phyloP scores from a whole-genome alignment of 2,888 invertebrate species.

The Lochmaea crataegi region DNA sequence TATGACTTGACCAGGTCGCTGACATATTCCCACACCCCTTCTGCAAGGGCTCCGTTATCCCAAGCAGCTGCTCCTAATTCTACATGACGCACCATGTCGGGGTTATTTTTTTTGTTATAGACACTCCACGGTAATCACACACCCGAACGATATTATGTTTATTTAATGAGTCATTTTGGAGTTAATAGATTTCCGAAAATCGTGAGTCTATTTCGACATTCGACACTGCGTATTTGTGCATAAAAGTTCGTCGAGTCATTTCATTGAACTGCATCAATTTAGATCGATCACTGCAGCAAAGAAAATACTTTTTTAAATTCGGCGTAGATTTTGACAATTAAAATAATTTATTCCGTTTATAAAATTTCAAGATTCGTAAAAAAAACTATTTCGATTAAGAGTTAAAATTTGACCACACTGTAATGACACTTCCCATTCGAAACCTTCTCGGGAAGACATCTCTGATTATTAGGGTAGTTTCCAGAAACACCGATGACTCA shows the following conservation, averaged over 20 bases:
- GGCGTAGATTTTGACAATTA: too few relatives aligned
- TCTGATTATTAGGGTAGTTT: too few relatives aligned
- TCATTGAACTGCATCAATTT: neutral
- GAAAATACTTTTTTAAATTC: too few relatives aligned
- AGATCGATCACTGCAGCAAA: too few relatives aligned
- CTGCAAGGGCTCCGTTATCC: constrained; percentile 69
- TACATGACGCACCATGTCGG: constrained; percentile 61
- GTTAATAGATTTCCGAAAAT: neutral
- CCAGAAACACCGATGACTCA: too few relatives aligned
- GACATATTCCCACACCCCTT: constrained; percentile 76
- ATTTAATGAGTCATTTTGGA: constrained; percentile 12
- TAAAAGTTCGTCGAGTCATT: neutral
- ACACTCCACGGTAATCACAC: constrained; percentile 17
- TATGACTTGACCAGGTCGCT: constrained; percentile 74
- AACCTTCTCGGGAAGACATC: too few relatives aligned
- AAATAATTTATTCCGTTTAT: too few relatives aligned
- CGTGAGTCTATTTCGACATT: neutral
- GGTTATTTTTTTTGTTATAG: neutral
- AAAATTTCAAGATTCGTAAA: too few relatives aligned
- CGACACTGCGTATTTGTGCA: neutral
- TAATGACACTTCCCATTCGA: too few relatives aligned
- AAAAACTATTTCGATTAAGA: too few relatives aligned
- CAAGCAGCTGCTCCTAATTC: constrained; percentile 67
- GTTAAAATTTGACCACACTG: too few relatives aligned
- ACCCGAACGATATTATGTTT: constrained; percentile 4